Evolutionary conservation across 2,797 vertebrate genomes (phyloP).

Genomic region (Lagodon rhomboides): DNA sequence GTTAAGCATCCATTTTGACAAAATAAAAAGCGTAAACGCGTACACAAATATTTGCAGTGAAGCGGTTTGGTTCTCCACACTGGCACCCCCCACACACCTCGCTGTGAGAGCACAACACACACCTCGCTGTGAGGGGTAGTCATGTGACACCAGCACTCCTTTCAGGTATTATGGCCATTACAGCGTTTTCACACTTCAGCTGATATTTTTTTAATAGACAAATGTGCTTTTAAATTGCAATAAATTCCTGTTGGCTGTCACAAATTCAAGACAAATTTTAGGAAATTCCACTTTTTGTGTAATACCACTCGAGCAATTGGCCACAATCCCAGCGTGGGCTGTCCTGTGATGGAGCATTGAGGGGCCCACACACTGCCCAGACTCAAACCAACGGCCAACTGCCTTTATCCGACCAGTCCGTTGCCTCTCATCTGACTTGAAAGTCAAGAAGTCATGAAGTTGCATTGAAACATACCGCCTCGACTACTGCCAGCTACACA

Average conservation of each 20-base stretch:
- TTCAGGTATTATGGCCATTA: conserved; percentile 39
- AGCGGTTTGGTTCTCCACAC: not conserved
- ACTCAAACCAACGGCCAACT: too few relatives aligned
- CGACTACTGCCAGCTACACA: too few relatives aligned
- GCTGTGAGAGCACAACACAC: conserved; percentile 23
- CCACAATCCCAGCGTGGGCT: conserved; percentile 8
- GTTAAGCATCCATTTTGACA: conserved; percentile 44
- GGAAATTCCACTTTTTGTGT: conserved; percentile 37
- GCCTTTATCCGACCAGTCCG: too few relatives aligned
- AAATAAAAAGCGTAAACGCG: conserved; percentile 44
- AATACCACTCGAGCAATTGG: conserved; percentile 40
- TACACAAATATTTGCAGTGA: conserved; percentile 37
- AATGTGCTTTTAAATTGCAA: conserved; percentile 56
- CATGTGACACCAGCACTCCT: conserved; percentile 27
- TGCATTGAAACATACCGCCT: too few relatives aligned
- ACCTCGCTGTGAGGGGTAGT: conserved; percentile 14
- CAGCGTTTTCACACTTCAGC: conserved; percentile 39
- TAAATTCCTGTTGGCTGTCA: conserved; percentile 25
- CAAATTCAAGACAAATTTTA: conserved; percentile 35
- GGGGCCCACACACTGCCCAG: too few relatives aligned
- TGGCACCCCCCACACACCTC: conserved; percentile 15
- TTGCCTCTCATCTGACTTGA: too few relatives aligned
- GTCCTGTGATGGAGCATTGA: conserved; percentile 11
- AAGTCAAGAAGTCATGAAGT: too few relatives aligned
- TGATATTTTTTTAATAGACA: conserved; percentile 41